Base-by-base conservation (phyloP, 2,888 invertebrate species). In the Abscondita cerata region DNA sequence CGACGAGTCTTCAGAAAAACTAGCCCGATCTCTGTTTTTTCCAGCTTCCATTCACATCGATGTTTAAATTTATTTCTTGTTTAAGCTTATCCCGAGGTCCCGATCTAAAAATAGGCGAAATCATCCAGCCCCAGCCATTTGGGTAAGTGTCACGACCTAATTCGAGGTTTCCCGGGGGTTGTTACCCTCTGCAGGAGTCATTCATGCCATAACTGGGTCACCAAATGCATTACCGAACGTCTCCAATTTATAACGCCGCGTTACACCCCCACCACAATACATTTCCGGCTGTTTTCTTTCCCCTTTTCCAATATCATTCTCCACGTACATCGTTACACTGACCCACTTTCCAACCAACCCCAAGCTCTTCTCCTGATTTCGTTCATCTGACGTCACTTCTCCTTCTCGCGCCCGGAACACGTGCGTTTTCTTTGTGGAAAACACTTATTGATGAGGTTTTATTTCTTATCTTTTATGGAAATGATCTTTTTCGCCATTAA, bases 161-260 rank as follows among this genome's bases (percentile, higher is more conserved):
- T 76, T 78, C 73, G 69, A 73, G 74, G 73, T 66, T 73, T 74
- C 75, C 72, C 72, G 71, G 73, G 79, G 79, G 78, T 78, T 78
- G 78, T 76, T 77, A 77, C 78, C 78, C 78, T 77, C 69, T 70
- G 72, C 74, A 71, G 72, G 72, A 73, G 71, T 71, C 76, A 76
- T 76, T 76, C 76, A 76, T 75, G 73, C 67, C 66, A 68, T 67
- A 77, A 76, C 70, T 76, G 67, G 77, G 78, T 78, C 78, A 75
- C 72, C 72, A 72, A 72, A 73, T 76, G 75, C 76, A 76, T 72
- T 71, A 65, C 68, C 68, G 66, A 44, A 67, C 62, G 65, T 64
- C 59, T 55, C 63, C 33, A 55, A 67, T 63, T 65, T 63, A 65
- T 60, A 65, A 51, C 64, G 57, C 54, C 66, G 53, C 61, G 48